These are phyloP conservation scores for Oxytorus armatus DNA, from an alignment of 2,888 invertebrate genomes.

Conservation along the genomic window DNA sequence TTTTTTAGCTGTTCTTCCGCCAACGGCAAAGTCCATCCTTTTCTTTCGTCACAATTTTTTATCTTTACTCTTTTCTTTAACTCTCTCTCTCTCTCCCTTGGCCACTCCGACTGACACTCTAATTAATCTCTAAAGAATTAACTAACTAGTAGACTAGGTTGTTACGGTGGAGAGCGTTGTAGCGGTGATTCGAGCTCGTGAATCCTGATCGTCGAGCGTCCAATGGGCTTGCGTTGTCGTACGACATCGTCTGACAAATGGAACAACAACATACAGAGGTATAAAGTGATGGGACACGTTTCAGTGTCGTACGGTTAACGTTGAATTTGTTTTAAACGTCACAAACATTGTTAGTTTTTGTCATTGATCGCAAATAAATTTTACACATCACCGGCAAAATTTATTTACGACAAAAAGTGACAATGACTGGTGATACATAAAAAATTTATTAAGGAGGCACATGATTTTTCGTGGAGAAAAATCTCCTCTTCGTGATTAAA, in stretches of 20 bases:
- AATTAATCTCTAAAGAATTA: conserved; percentile 88
- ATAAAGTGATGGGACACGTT: neutral
- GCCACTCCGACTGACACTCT: conserved; percentile 84
- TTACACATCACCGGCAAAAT: no score
- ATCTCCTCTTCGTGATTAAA: no score
- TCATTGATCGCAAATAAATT: no score
- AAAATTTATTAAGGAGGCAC: no score
- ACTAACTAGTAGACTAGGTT: conserved; percentile 87
- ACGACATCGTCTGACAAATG: conserved; percentile 76
- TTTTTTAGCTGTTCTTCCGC: conserved; percentile 41
- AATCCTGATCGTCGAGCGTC: conserved; percentile 81
- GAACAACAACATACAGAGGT: conserved; percentile 25
- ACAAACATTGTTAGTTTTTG: no score
- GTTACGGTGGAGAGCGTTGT: conserved; percentile 82
- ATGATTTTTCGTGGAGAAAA: no score
- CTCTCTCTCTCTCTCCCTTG: conserved; percentile 51
- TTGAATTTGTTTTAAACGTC: no score
- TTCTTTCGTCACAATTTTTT: conserved; percentile 33
- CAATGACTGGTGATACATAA: no score
- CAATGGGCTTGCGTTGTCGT: conserved; percentile 80
- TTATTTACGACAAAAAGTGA: no score
- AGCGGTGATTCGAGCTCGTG: conserved; percentile 82
- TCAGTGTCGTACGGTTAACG: no score
- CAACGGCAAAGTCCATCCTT: conserved; percentile 57
- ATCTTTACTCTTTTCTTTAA: conserved; percentile 13